Base-by-base conservation (phyloP, 1,140 invertebrate species). In the Drosophila bocqueti region DNA sequence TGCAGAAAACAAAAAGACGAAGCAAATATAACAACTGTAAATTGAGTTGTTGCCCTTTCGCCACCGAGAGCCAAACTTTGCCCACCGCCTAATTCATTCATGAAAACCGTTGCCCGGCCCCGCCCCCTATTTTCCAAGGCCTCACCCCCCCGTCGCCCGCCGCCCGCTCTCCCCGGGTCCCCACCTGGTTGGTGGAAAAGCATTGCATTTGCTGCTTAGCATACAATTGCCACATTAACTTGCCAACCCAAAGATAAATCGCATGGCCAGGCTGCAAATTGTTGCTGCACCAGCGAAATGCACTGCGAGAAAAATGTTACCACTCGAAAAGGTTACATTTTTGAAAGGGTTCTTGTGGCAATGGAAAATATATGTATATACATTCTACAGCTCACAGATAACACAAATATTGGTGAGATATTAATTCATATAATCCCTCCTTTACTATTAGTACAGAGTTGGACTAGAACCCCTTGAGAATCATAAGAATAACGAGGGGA, bases 211-310 rank as follows among this genome's bases (percentile, higher is more conserved):
- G 80, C 84, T 89, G 85, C 85, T 89, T 89, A 89, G 85, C 85
- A 89, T 89, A 89, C 85, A 89, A 89, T 89, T 89, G 85, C 85
- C 85, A 89, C 85, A 89, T 89, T 89, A 90, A 90, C 86, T 89
- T 87, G 84, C 84, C 84, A 84, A 67, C 61, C 84, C 69, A 90
- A 79, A 89, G 85, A 89, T 85, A 89, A 89, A 89, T 89, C 81
- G 84, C 82, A 60, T 66, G 72, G 78, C 77, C 79, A 77, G 67
- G 43, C 38, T 69, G 71, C 54, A 76, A 78, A 77, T 79, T 79
- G 75, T 67, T 86, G 79, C 59, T 67, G 78, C 57, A 73, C 49
- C 50, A 61, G 47, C 18, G 10, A 26, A 65, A 16, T 36, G 24
- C 58, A 65, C 40, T 11, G 8, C 0, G 8, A 4, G 40, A 26